phyloP scores from a whole-genome alignment of 92 coral and sea anemone genomes.

The Siderastrea radians region DNA sequence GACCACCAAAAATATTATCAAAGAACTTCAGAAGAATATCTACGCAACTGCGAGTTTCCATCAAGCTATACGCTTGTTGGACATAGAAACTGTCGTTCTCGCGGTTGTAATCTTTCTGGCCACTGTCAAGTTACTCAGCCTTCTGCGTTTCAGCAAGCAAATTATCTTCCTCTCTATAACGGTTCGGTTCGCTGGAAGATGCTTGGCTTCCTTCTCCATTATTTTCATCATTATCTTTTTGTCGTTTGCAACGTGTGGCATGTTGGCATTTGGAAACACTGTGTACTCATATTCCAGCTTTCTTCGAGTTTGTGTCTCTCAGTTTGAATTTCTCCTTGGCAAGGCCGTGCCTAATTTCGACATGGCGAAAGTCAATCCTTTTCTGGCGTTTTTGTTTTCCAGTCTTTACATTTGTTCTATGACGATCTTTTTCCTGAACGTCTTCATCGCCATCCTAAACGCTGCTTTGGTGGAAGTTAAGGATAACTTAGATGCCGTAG shows the following conservation, averaged over 20 bases:
- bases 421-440: conserved; percentile 61
- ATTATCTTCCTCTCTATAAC: conserved; percentile 58
- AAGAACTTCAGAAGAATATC: conserved; percentile 62
- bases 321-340: conserved; percentile 73
- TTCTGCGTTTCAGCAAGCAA: conserved; percentile 54
- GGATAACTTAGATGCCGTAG: conserved; percentile 1
- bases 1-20: conserved; percentile 40
- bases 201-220: conserved; percentile 56
- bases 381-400: conserved; percentile 66
- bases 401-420: conserved; percentile 57
- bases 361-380: conserved; percentile 46
- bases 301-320: conserved; percentile 53
- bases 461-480: conserved; percentile 50
- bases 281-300: conserved; percentile 58
- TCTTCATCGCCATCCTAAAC: conserved; percentile 66
- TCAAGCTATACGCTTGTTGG: conserved; percentile 51
- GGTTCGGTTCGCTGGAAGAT: conserved; percentile 52
- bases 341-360: conserved; percentile 59
- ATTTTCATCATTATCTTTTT: conserved; percentile 67
- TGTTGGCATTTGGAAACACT: conserved; percentile 65
- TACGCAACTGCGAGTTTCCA: conserved; percentile 75
- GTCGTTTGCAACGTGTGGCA: conserved; percentile 74
- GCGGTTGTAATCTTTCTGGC: conserved; percentile 69
- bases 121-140: conserved; percentile 66
- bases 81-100: conserved; percentile 60